A percentile compares a stretch with the other conserved stretches of the same genome.
phyloP scores from a whole-genome alignment of 2,113 vertebrate genomes.

The Indicator maculatus region DNA sequence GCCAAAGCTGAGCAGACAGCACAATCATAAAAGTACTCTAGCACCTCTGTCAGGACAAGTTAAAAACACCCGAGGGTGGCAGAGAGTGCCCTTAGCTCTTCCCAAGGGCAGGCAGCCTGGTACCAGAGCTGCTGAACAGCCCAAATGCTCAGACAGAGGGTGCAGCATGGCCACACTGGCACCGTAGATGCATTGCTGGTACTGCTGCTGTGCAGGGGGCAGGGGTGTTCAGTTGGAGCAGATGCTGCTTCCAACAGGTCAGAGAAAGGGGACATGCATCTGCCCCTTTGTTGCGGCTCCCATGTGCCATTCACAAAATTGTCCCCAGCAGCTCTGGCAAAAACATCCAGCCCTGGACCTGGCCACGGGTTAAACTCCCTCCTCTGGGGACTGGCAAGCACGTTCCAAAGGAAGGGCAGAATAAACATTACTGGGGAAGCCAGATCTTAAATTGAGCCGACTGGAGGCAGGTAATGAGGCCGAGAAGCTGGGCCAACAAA shows the following conservation, averaged over 20 bases:
- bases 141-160: neutral
- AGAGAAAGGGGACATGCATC: neutral
- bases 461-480: neutral
- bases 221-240: neutral
- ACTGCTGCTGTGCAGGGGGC: neutral
- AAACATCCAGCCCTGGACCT: neutral
- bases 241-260: neutral
- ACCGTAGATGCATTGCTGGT: neutral
- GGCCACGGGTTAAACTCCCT: neutral
- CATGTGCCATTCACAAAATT: rapidly evolving
- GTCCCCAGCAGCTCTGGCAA: neutral
- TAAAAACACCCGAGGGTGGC: neutral
- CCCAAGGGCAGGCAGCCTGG: rapidly evolving
- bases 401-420: neutral
- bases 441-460: neutral
- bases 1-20: neutral
- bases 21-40: neutral
- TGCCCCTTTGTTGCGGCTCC: neutral
- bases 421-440: neutral
- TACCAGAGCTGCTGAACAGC: rapidly evolving
- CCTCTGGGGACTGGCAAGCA: neutral
- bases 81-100: neutral
- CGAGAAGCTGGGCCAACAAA: neutral
- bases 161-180: rapidly evolving
- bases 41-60: neutral